Evolutionary conservation across 2,113 vertebrate species (phyloP).

Genomic region (Cavia porcellus): DNA sequence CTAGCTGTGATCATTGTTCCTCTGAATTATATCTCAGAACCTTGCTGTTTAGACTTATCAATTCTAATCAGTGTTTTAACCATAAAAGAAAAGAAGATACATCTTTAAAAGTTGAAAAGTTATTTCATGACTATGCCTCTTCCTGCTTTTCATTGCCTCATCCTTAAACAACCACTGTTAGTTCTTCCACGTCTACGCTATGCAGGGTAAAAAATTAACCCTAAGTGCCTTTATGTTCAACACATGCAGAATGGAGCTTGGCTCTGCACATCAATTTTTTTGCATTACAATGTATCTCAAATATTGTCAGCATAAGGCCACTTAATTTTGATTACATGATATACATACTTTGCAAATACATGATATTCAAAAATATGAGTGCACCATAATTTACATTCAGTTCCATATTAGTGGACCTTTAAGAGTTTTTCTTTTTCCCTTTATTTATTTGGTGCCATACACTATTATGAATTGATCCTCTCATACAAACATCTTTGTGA

Average conservation of each 20-base stretch:
- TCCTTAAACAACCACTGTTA: neutral
- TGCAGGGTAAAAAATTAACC: neutral
- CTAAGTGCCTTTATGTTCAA: neutral
- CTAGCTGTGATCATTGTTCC: neutral
- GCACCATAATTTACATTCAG: neutral
- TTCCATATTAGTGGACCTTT: neutral
- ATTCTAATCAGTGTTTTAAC: neutral
- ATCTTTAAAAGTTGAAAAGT: neutral
- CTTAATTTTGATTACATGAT: neutral
- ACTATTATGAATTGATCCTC: neutral
- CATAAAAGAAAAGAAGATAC: neutral
- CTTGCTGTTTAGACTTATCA: neutral
- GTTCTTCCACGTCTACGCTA: neutral
- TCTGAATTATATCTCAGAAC: neutral
- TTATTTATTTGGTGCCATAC: neutral
- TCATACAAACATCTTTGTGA: neutral
- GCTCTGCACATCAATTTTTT: neutral
- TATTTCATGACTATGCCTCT: neutral
- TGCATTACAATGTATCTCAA: neutral
- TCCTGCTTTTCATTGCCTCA: neutral
- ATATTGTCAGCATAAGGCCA: neutral
- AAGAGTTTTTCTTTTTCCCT: neutral
- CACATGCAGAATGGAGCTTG: neutral
- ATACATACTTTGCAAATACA: neutral
- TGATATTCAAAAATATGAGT: neutral